A percentile compares a stretch with the other conserved stretches of the same genome.
Evolutionary conservation across 2,888 invertebrate genomes (phyloP).

Genomic region (Tetragonula carbonaria): DNA sequence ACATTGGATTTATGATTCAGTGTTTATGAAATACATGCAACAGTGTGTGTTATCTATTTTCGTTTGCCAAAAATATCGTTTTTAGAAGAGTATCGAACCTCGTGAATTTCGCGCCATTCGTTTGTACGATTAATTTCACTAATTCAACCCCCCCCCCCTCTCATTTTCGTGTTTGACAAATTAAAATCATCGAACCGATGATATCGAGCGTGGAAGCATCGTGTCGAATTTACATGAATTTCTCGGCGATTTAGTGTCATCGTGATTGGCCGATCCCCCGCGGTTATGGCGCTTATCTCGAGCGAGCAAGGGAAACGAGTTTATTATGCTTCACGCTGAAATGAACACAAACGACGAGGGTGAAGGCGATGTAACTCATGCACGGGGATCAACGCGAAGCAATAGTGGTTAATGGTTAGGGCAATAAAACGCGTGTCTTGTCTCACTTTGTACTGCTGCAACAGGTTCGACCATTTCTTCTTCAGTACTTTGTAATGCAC

Average conservation of each 20-base stretch:
- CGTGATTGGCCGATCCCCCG: background rate
- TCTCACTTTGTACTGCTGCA: conserved; percentile 79
- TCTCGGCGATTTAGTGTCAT: background rate
- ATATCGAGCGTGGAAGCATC: background rate
- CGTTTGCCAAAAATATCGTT: no score
- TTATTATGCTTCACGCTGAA: conserved; percentile 38
- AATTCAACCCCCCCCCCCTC: background rate
- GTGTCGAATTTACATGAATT: background rate
- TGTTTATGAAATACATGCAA: no score
- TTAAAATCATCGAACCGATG: background rate
- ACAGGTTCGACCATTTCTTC: conserved; percentile 79
- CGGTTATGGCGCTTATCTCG: conserved; percentile 6
- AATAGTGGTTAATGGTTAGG: conserved; percentile 37
- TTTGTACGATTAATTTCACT: no score
- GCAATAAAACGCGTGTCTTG: conserved; percentile 45
- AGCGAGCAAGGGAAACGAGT: background rate
- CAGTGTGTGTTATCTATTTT: no score
- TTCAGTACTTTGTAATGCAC: conserved; percentile 78
- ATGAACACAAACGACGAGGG: conserved; percentile 16
- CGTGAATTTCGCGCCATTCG: no score
- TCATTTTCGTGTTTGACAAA: background rate
- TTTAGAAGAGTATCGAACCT: no score
- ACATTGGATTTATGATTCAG: no score
- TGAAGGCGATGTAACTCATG: conserved; percentile 32
- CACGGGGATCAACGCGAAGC: conserved; percentile 24